Evolutionary conservation across 2,888 invertebrate genomes (phyloP).

Genomic region (Agriotes lineatus): DNA sequence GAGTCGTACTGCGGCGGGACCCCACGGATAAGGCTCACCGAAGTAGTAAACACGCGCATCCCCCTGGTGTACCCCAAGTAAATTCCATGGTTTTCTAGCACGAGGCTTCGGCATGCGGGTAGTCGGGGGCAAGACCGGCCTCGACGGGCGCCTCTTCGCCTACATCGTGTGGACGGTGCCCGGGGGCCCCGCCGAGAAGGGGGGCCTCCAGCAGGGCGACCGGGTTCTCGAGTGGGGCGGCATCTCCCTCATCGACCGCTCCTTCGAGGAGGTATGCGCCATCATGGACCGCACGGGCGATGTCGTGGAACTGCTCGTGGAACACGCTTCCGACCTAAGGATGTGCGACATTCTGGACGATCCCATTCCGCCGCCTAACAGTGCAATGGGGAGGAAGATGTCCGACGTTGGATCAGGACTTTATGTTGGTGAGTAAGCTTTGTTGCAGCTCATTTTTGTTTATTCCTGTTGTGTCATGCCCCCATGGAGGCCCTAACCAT

Average conservation of each 20-base stretch:
- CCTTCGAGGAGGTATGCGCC: conserved; percentile 92
- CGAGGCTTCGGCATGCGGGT: conserved; percentile 95
- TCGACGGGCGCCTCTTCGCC: conserved; percentile 88
- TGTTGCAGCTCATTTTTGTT: too few relatives aligned
- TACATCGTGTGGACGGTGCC: conserved; percentile 94
- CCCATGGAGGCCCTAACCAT: too few relatives aligned
- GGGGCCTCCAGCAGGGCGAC: conserved; percentile 89
- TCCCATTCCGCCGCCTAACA: conserved; percentile 67
- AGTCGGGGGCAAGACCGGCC: conserved; percentile 90
- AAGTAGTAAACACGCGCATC: too few relatives aligned
- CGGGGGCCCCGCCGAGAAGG: conserved; percentile 92
- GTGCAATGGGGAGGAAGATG: conserved; percentile 61
- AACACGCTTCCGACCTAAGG: conserved; percentile 81
- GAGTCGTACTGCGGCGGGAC: conserved; percentile 82
- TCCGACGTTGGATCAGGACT: conserved; percentile 69
- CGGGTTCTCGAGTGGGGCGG: conserved; percentile 94
- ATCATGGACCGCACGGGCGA: conserved; percentile 91
- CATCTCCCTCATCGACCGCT: conserved; percentile 88
- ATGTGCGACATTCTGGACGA: conserved; percentile 80
- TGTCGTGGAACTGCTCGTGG: conserved; percentile 86
- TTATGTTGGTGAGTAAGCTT: conserved; percentile 70
- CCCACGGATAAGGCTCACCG: conserved; percentile 87
- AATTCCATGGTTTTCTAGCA: conserved; percentile 75
- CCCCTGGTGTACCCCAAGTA: too few relatives aligned
- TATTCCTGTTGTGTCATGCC: too few relatives aligned